These are phyloP conservation scores for Apostichopus californicus DNA, from an alignment of 35 echinoderm and acorn worm species.

Conservation along the genomic window DNA sequence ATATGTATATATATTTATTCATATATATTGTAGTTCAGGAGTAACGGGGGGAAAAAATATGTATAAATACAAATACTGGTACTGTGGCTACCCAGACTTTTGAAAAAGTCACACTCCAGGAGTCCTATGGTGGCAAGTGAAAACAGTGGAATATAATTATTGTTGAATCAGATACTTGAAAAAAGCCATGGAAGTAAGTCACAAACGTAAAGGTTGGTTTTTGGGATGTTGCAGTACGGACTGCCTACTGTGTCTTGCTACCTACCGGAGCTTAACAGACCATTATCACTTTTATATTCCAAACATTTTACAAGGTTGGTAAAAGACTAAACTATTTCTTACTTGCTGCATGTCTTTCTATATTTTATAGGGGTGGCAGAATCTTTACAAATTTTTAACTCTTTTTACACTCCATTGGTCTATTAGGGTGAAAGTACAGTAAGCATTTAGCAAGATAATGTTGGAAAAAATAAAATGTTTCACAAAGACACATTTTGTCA, in stretches of 20 bases:
- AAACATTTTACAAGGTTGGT: not conserved
- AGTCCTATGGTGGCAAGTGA: not conserved
- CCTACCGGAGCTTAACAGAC: not conserved
- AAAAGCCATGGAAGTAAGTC: not conserved
- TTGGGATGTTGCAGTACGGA: not conserved
- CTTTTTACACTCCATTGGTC: too few relatives aligned
- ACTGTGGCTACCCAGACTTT: not conserved
- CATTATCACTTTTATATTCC: not conserved
- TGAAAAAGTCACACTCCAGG: not conserved
- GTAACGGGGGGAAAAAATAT: too few relatives aligned
- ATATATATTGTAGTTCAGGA: too few relatives aligned
- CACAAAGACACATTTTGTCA: too few relatives aligned
- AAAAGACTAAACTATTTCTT: not conserved
- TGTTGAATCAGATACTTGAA: not conserved
- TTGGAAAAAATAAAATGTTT: too few relatives aligned
- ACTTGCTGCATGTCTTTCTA: not conserved
- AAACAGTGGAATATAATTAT: not conserved
- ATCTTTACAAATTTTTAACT: too few relatives aligned
- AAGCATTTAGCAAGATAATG: too few relatives aligned
- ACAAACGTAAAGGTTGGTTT: not conserved
- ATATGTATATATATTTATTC: too few relatives aligned
- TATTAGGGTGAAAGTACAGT: too few relatives aligned
- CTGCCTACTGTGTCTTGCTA: not conserved
- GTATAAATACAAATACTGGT: too few relatives aligned
- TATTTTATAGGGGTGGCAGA: too few relatives aligned